Evolutionary conservation across 1,140 invertebrate genomes (phyloP).

Genomic region (Brachionus asplanchnoidis): DNA sequence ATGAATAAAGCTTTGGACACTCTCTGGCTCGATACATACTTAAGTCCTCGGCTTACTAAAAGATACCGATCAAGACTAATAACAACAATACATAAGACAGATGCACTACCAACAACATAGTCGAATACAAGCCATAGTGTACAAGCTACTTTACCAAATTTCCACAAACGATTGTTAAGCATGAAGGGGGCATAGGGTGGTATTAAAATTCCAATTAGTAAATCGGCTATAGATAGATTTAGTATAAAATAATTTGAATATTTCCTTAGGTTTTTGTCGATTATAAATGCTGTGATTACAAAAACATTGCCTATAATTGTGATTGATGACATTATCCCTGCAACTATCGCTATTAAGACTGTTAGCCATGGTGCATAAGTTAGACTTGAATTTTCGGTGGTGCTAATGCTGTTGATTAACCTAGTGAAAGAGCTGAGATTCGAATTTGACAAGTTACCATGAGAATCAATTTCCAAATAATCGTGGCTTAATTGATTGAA

Average conservation of each 20-base stretch:
- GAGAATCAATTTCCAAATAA: not conserved
- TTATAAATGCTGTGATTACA: constrained; percentile 46
- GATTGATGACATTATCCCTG: constrained; percentile 35
- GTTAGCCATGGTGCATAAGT: constrained; percentile 36
- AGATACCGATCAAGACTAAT: constrained; percentile 44
- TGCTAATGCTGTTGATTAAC: not conserved
- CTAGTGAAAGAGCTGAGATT: not conserved
- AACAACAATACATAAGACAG: constrained; percentile 43
- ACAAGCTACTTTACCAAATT: constrained; percentile 33
- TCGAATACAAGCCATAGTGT: constrained; percentile 42
- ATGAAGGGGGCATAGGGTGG: constrained; percentile 34
- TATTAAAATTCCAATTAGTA: constrained; percentile 46
- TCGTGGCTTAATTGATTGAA: not conserved
- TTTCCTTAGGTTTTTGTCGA: constrained; percentile 46
- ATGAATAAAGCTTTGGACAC: constrained; percentile 24
- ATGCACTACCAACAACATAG: constrained; percentile 43
- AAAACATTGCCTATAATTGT: constrained; percentile 46
- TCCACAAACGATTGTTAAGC: constrained; percentile 41
- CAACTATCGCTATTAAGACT: constrained; percentile 39
- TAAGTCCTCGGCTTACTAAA: constrained; percentile 36
- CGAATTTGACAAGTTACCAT: not conserved
- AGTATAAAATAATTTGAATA: constrained; percentile 50
- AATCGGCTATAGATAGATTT: constrained; percentile 48
- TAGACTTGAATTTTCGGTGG: not conserved
- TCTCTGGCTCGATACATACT: constrained; percentile 28